Base-by-base conservation (phyloP, 2,888 invertebrate species). In the Rapana venosa region DNA sequence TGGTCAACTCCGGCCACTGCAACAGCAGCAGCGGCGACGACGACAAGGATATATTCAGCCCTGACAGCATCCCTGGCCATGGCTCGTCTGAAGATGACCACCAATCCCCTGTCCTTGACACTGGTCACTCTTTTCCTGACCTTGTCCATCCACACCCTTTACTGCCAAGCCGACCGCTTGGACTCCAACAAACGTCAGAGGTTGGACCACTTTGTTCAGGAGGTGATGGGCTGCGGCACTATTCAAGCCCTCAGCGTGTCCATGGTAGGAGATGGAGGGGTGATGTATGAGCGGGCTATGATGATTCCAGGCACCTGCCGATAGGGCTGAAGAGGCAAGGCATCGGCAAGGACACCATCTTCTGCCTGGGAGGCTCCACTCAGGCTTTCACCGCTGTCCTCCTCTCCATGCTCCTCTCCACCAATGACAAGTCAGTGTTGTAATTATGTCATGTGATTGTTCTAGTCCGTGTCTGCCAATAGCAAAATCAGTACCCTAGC, bases 341-440 rank as follows among this genome's bases (percentile, higher is more conserved):
- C 15, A 90, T 91, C n/a, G 90, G 90, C 8, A 70, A 36, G 15
- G 87, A 91, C 35, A 92, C 92, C 15, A 90, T 91, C 13, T 93
- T 93, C 88, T 92, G 93, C 47, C 90, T 94, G 17, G 94, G 93
- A 0, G 93, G 92, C 4, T 90, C 92, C 66, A 93, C 92, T 0
- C 93, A 93, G 90, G 92, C 92, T 0, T 94, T 94, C 91, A 92
- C 93, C 0, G 87, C 93, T 2, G 92, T 93, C 13, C 90, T 93
- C 0, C 90, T 94, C 13, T 92, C 92, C 26, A 91, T 90, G 32
- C 87, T 93, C 30, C 47, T 94, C 35, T 90, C 91, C 47, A n/a
- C 85, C n/a, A 86, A 91, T 32, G 87, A 91, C 35, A 92, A 92
- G 93, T 93, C 87, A 92, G 92, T 89, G n/a, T 5, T 47, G n/a